Percentiles rank a stretch among this genome's conserved stretches.
These are phyloP conservation scores for Chesias legatella DNA, from an alignment of 2,888 invertebrate genomes.

Conservation along the genomic window DNA sequence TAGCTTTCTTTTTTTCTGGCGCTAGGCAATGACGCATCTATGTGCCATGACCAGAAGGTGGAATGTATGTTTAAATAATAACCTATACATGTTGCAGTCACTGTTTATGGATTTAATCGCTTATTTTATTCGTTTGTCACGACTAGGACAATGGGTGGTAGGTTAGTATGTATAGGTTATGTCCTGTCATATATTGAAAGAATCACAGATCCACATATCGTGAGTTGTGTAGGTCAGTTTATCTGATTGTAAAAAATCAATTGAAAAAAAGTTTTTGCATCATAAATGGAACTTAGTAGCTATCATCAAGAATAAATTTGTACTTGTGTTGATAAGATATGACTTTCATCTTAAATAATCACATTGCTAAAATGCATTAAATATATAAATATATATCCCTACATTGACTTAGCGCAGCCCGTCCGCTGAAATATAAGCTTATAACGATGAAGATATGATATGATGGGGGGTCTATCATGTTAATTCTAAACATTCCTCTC, in stretches of 20 bases:
- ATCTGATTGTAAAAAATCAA: too few species aligned
- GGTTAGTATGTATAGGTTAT: conserved; percentile 19
- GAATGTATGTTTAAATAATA: conserved; percentile 13
- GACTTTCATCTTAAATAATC: too few species aligned
- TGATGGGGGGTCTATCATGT: too few species aligned
- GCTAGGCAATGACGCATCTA: conserved; percentile 62
- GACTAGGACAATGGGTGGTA: conserved; percentile 11
- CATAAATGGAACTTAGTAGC: too few species aligned
- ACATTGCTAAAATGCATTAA: too few species aligned
- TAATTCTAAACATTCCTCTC: too few species aligned
- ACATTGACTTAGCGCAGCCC: too few species aligned
- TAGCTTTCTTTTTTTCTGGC: conserved; percentile 47
- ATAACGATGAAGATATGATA: too few species aligned
- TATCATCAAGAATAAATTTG: conserved; percentile 6
- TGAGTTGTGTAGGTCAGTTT: too few species aligned
- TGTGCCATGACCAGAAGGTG: conserved; percentile 35
- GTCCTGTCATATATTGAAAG: conserved; percentile 14
- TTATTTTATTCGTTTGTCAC: conserved; percentile 13
- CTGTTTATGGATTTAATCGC: neutral
- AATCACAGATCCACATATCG: neutral
- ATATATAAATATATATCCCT: too few species aligned
- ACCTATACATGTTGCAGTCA: conserved; percentile 3
- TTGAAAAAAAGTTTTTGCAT: too few species aligned
- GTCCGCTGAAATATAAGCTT: too few species aligned
- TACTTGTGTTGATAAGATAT: neutral